Evolutionary conservation across 2,888 invertebrate species (phyloP), one percentile per base, ranked within the genome.

Genomic region (Sipha maydis): DNA sequence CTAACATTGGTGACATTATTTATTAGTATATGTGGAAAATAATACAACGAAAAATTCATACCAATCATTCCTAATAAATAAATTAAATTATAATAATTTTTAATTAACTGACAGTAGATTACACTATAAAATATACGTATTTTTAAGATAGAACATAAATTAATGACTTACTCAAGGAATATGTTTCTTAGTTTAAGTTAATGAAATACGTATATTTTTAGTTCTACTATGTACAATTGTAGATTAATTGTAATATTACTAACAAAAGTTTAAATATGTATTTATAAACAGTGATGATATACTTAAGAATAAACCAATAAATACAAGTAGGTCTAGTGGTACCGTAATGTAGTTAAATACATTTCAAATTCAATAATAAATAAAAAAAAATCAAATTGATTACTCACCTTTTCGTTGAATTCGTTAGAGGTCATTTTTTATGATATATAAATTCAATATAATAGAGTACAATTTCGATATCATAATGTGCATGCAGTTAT

Each of bases 401-500:
- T 61, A 25, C 54, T 9, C 54, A 83, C 56, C 38, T 75, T 56
- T 56, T 25, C 21, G 31, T 19, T 48, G 21, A 71, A 71, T 31
- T 28, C 19, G 38, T 56, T 38, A 56, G 75, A 75, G 83, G 83
- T 83, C 5, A 75, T 73, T 83, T 73, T 83, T 71, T 82, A 31
- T 71, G 25, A 41, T 5, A 41, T 0, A 8, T 41, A 11, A 7
- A 67, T 41, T 69, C 3, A 69, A 11, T 28, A 21, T 69, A 69
- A 69, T 82, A 19, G 41, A 25, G 28, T 25, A 48, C 69, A n/a
- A 41, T 69, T 69, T 28, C 14, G 61, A 61, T 9, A 41, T 41
- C 38, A 21, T 34, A 38, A 82, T 82, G 69, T 69, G 19, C 1
- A 2, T 28, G 8, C 69, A n/a, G 28, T 28, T 48, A 71, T 3